Base-by-base conservation (phyloP, 2,113 vertebrate species). In the Mobula hypostoma region DNA sequence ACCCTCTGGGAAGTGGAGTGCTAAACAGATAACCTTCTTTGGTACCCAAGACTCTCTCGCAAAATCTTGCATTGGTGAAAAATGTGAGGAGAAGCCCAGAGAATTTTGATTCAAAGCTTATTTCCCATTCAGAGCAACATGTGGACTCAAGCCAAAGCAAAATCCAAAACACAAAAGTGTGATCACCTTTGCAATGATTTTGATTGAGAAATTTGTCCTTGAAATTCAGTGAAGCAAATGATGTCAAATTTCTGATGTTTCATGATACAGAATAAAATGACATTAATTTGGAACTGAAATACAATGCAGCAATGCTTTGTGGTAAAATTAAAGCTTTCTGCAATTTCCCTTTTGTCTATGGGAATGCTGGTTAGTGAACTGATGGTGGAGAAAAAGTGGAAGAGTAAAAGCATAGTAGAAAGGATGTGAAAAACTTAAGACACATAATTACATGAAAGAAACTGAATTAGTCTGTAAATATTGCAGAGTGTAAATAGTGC, bases 231-330 rank as follows among this genome's bases (percentile, higher is more conserved):
- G 19, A 74, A 74, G 90, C 8, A 68, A 68, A 68, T 61, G 68
- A 29, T 93, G 66, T 93, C 68, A 93, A 93, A 93, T 93, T 24
- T 72, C 90, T 74, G 36, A 7, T 48, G 85, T 90, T 66, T 90
- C 85, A 90, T 61, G 32, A 63, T 90, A 68, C 85, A 90, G 29
- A 90, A 90, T 90, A 90, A 93, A 93, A 48, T 48, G 24, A 93
- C 70, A 93, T 93, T 76, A 74, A 93, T 76, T 74, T 93, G 91
- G 70, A 93, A 27, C 91, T 76, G 91, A 56, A 93, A 93, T 74
- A 74, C 32, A 93, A 93, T 48, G n/a, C 68, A 48, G 12, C 61
- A 90, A 66, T 90, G 29, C 29, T 58, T 90, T 36, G 9, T 48
- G 56, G 70, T 93, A 74, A 92, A 93, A 76, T 74, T 27, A 24